A percentile compares a stretch with the other conserved stretches of the same genome.
Conservation (phyloP, 2,113 vertebrate species). For the Puffinus mauretanicus region DNA sequence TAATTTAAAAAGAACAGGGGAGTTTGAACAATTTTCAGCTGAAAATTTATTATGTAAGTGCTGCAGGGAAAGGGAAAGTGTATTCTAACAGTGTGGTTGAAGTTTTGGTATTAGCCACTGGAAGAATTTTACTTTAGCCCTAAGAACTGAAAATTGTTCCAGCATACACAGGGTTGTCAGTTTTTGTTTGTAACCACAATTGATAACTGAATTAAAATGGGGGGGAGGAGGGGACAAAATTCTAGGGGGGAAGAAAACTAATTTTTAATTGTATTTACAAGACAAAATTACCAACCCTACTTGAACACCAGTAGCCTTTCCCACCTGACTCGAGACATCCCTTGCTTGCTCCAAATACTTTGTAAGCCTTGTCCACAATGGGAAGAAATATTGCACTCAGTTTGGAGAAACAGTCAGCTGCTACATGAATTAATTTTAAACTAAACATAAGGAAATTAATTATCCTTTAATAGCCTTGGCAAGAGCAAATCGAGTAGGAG, state of each 20-base stretch:
- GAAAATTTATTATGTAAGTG: background rate
- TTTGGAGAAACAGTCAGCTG: background rate
- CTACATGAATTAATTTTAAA: background rate
- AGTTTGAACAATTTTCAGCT: background rate
- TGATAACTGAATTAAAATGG: background rate
- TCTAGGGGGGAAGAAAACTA: background rate
- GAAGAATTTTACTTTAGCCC: background rate
- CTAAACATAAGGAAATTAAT: background rate
- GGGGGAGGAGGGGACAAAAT: background rate
- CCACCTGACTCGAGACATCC: background rate
- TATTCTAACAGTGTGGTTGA: background rate
- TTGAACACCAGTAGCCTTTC: background rate
- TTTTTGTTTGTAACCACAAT: background rate
- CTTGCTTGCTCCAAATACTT: background rate
- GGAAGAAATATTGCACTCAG: background rate
- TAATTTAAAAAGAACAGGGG: background rate
- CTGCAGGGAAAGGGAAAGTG: background rate
- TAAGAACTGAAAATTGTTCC: background rate
- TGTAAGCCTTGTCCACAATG: background rate
- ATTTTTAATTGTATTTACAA: background rate
- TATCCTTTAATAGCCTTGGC: background rate
- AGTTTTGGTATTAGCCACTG: background rate
- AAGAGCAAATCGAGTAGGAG: background rate
- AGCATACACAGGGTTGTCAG: background rate
- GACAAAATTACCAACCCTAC: background rate